These are phyloP conservation scores for Brachionichthys hirsutus DNA, from an alignment of 2,113 vertebrate species.

Conservation along the genomic window DNA sequence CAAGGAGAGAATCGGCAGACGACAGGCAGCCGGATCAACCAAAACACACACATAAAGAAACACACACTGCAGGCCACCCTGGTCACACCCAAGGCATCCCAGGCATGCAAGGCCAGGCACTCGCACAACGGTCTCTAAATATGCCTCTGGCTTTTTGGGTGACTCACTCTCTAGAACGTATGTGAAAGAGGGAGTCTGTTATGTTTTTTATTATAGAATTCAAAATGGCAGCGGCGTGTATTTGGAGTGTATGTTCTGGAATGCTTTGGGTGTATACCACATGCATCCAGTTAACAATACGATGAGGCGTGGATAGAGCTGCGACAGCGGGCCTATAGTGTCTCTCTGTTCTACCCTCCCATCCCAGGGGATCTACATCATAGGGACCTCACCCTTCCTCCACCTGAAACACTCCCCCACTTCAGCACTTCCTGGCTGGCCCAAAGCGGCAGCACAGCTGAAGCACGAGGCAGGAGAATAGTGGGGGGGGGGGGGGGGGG, in stretches of 20 bases:
- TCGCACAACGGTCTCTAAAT: conserved; percentile 65
- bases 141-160: conserved; percentile 48
- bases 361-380: conserved; percentile 58
- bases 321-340: conserved; percentile 55
- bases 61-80: conserved; percentile 48
- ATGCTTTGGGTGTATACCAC: conserved; percentile 13
- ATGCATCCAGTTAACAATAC: conserved; percentile 24
- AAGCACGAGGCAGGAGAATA: conserved; percentile 33
- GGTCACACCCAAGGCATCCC: conserved; percentile 74
- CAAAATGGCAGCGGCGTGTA: conserved; percentile 41
- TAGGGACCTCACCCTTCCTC: conserved; percentile 69
- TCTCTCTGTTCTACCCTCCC: conserved; percentile 46
- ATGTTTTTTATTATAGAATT: conserved; percentile 34
- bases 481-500: neutral
- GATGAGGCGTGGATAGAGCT: conserved; percentile 44
- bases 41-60: conserved; percentile 45
- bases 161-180: conserved; percentile 43
- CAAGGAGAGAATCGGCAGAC: conserved; percentile 40
- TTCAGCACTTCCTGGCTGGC: conserved; percentile 58
- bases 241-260: conserved; percentile 23
- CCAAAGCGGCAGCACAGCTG: conserved; percentile 57
- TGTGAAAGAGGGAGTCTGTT: conserved; percentile 29
- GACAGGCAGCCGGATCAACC: conserved; percentile 26
- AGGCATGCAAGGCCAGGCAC: conserved; percentile 63
- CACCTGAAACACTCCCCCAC: conserved; percentile 54